Base-by-base conservation (phyloP, 2,888 invertebrate genomes). In the Phortica okadai region DNA sequence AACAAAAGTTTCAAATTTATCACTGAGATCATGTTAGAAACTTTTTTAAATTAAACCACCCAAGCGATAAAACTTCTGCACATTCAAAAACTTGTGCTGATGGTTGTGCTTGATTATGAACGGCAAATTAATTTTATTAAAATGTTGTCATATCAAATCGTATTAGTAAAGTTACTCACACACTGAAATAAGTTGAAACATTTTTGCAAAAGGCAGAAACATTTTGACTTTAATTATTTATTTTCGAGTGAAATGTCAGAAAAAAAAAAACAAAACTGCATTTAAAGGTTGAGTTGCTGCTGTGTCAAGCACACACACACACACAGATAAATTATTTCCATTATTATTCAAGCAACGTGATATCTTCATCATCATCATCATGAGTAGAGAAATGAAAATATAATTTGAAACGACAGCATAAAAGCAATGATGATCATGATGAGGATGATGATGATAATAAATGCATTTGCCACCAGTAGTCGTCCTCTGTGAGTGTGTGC, bases 1-100 rank as follows among this genome's bases (percentile, higher is more conserved):
- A 80, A n/a, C 10, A 14, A 44, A 16, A 45, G 79, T 82, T 76
- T 73, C 76, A 84, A 83, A 84, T 83, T 87, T 87, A 83, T 84
- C 79, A 81, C 82, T 77, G 81, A 82, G 81, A 77, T 67, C 76
- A 72, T 78, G 62, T 59, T 59, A 50, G 50, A 50, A 50, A 50
- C 8, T 14, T 50, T 50, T 50, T 50, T 14, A 42, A 69, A 74
- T 76, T 73, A 45, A 42, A 77, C 73, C 74, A 33, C n/a, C 25
- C 45, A 73, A 77, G 74, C 66, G 75, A 74, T 14, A 25, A 72
- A 78, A 76, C 64, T 70, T 70, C 74, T 73, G 62, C 62, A 75
- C 64, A 16, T 56, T 59, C 72, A 66, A 66, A 66, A 33, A 66
- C 59, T 59, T 59, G n/a, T 59, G 59, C n/a, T 2, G 67, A 44